Percentiles rank a stretch among this genome's conserved stretches.
Evolutionary conservation across 2,888 invertebrate species (phyloP).

Genomic region (Phragmatobia fuliginosa): DNA sequence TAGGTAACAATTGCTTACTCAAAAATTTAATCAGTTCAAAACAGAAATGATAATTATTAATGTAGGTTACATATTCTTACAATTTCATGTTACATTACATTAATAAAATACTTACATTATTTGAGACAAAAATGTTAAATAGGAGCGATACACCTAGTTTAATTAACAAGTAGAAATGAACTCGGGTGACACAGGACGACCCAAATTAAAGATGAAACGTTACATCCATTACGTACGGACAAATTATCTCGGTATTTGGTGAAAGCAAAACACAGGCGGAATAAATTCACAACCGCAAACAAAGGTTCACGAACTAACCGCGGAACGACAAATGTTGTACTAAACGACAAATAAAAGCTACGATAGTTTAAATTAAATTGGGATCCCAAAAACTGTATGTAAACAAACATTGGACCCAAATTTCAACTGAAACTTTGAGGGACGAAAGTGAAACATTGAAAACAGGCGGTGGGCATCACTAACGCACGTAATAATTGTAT

Average conservation of each 20-base stretch:
- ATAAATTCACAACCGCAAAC: conserved; percentile 77
- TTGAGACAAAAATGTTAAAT: conserved; percentile 48
- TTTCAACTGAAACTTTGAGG: conserved; percentile 65
- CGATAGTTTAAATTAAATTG: conserved; percentile 86
- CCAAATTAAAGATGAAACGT: conserved; percentile 81
- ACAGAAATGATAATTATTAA: not conserved
- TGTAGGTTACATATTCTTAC: not conserved
- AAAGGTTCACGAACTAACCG: conserved; percentile 72
- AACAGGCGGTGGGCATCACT: conserved; percentile 71
- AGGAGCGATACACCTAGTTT: conserved; percentile 64
- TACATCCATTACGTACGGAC: conserved; percentile 70
- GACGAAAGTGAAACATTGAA: conserved; percentile 73
- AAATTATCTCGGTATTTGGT: conserved; percentile 73
- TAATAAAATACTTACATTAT: conserved; percentile 1
- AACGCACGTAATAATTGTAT: conserved; percentile 70
- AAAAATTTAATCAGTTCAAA: not conserved
- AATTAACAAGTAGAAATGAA: conserved; percentile 71
- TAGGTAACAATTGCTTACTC: not conserved
- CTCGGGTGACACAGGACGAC: conserved; percentile 67
- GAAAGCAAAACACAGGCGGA: conserved; percentile 65
- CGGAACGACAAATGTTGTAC: conserved; percentile 77
- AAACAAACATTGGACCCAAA: conserved; percentile 77
- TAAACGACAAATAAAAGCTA: conserved; percentile 85
- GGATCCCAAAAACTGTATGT: conserved; percentile 81
- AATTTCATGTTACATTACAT: not conserved